phyloP scores from a whole-genome alignment of 2,888 invertebrate species.

The Polyommatus iphigenia region DNA sequence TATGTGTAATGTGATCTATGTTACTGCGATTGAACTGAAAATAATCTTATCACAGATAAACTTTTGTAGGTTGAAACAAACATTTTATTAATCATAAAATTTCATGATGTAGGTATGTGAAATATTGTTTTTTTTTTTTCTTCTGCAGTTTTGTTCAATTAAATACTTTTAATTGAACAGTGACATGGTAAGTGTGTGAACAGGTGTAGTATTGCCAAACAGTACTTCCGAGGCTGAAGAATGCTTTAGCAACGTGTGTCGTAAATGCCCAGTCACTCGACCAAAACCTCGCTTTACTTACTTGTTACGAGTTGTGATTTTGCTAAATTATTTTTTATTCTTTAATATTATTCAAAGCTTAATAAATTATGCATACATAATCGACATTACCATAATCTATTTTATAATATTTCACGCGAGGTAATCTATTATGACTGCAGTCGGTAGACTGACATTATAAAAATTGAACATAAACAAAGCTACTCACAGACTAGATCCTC shows the following conservation, averaged over 20 bases:
- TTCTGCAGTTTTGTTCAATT: not conserved
- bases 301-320: not conserved
- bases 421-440: not conserved
- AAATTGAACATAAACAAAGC: not conserved
- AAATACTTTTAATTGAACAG: not conserved
- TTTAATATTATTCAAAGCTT: not conserved
- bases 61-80: not conserved
- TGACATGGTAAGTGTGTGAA: not conserved
- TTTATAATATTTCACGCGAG: not conserved
- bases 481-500: slow-evolving; percentile 79
- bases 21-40: not conserved
- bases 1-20: not conserved
- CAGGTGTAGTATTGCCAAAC: slow-evolving; percentile 16
- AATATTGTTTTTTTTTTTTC: too few relatives aligned
- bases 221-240: slow-evolving; percentile 11
- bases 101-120: too few relatives aligned
- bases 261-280: slow-evolving; percentile 28
- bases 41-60: not conserved
- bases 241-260: slow-evolving; percentile 29
- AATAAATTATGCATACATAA: not conserved
- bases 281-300: not conserved
- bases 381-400: not conserved
- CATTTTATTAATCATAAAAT: not conserved
- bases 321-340: not conserved
- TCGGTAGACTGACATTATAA: not conserved